Evolutionary conservation across 2,888 invertebrate species (phyloP).

Genomic region (Sphecodes monilicornis): DNA sequence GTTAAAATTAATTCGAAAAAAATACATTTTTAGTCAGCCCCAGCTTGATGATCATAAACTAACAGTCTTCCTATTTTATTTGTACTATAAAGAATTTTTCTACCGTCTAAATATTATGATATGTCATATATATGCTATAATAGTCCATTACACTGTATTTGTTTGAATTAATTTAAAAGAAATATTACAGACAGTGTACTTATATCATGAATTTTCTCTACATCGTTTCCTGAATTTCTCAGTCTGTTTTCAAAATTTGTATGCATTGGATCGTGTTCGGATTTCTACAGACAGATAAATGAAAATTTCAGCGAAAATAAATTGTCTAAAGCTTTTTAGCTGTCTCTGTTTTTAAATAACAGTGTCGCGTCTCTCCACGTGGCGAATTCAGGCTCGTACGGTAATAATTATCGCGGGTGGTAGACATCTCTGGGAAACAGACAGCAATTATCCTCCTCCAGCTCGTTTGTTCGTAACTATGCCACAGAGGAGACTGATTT

Average conservation of each 20-base stretch:
- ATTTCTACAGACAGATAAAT: neutral
- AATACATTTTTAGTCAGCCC: neutral
- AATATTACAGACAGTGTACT: neutral
- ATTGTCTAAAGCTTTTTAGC: neutral
- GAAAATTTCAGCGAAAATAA: neutral
- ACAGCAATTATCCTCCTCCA: conserved; percentile 14
- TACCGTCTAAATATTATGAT: neutral
- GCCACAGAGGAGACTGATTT: conserved; percentile 10
- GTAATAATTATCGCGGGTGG: conserved; percentile 8
- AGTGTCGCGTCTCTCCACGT: neutral
- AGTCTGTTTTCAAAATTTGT: neutral
- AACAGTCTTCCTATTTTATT: neutral
- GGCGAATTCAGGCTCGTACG: neutral
- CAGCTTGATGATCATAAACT: neutral
- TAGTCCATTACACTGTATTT: neutral
- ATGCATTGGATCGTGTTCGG: neutral
- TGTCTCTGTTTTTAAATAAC: neutral
- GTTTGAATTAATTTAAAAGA: neutral
- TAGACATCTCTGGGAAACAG: neutral
- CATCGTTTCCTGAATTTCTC: neutral
- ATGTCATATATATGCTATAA: neutral
- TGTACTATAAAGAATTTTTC: neutral
- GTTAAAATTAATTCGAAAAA: neutral
- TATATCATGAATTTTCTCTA: neutral
- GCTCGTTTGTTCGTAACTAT: conserved; percentile 8